Percentiles rank a stretch among this genome's conserved stretches.
Evolutionary conservation across 2,113 vertebrate species (phyloP).

Genomic region (Struthio camelus): DNA sequence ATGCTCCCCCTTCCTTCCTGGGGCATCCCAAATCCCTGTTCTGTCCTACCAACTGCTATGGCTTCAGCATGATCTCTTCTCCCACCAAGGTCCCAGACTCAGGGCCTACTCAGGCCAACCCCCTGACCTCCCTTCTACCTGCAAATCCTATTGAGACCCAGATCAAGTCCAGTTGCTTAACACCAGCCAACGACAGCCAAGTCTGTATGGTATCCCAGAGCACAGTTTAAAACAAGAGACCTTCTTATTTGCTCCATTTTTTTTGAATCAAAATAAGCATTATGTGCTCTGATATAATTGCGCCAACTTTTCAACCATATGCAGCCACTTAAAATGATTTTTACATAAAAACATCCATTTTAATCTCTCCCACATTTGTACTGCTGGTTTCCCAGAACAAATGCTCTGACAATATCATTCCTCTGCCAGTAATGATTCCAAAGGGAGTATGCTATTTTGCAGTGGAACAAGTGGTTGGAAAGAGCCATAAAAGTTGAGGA

Average conservation of each 20-base stretch:
- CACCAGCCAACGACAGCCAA: no score
- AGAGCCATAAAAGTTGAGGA: background rate
- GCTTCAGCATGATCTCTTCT: background rate
- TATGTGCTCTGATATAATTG: background rate
- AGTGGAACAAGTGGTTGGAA: background rate
- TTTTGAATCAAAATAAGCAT: background rate
- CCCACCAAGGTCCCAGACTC: background rate
- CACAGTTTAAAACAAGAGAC: background rate
- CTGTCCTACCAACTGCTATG: background rate
- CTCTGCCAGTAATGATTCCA: background rate
- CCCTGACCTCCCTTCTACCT: background rate
- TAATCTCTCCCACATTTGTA: background rate
- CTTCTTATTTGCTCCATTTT: background rate
- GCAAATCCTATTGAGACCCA: no score
- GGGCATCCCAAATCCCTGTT: background rate
- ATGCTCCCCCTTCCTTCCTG: no score
- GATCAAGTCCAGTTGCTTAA: rapidly evolving
- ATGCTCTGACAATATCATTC: rapidly evolving
- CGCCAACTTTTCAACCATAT: background rate
- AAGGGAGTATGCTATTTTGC: background rate
- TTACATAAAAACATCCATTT: background rate
- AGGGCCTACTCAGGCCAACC: no score
- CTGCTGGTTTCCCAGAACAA: background rate
- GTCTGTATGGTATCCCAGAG: background rate
- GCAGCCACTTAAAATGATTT: background rate